Conservation (phyloP, 2,113 vertebrate species). For the Oryctolagus cuniculus region mOryCun1.1 NC_091447.1:12101501-12102000, state of each 20-base stretch:
- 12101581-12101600: not conserved
- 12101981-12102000: too few relatives aligned
- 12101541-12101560: not conserved
- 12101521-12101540: not conserved
- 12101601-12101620: conserved; percentile 27
- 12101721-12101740: conserved; percentile 23
- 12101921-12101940: too few relatives aligned
- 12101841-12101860: too few relatives aligned
- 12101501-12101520: not conserved
- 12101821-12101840: too few relatives aligned
- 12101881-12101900: too few relatives aligned
- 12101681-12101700: conserved; percentile 28
- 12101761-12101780: too few relatives aligned
- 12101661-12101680: not conserved
- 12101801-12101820: too few relatives aligned
- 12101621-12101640: not conserved
- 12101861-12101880: too few relatives aligned
- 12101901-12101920: too few relatives aligned
- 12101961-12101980: too few relatives aligned
- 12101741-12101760: not conserved
- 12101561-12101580: not conserved
- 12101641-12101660: not conserved
- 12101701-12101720: not conserved
- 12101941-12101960: too few relatives aligned
- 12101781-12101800: too few relatives aligned